Percentiles rank a stretch among this genome's conserved stretches.
Conservation (phyloP, 1,140 invertebrate genomes). For the Zaprionus nigranus region DNA sequence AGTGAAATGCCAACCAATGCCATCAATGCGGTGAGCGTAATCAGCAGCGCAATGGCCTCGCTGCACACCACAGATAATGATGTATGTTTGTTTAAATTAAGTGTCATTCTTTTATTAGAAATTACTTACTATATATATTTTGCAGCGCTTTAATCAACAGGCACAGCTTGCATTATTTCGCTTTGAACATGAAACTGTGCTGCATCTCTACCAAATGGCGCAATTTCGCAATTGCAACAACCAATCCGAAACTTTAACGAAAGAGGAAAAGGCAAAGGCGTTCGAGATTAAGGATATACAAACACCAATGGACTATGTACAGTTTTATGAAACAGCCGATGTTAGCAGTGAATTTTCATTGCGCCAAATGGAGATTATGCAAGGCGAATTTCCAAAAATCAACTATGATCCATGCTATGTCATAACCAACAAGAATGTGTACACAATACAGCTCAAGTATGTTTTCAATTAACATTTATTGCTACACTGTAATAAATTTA, state of each 20-base stretch:
- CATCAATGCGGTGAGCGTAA: constrained; percentile 79
- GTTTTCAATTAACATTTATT: neutral
- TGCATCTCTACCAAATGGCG: constrained; percentile 81
- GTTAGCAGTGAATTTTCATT: constrained; percentile 68
- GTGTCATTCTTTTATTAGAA: too few species aligned
- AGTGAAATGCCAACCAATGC: constrained; percentile 74
- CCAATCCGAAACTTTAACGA: constrained; percentile 67
- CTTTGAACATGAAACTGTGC: constrained; percentile 85
- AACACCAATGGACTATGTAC: constrained; percentile 79
- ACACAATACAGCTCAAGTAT: constrained; percentile 88
- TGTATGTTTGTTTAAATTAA: constrained; percentile 45
- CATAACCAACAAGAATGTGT: constrained; percentile 89
- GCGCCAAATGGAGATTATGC: constrained; percentile 81
- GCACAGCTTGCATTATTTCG: constrained; percentile 86
- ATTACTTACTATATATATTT: constrained; percentile 32
- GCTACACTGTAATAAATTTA: neutral
- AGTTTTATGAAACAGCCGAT: constrained; percentile 75
- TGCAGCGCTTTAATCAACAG: constrained; percentile 86
- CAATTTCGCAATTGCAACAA: constrained; percentile 58
- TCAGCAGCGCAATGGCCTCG: constrained; percentile 82
- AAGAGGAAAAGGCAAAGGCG: constrained; percentile 85
- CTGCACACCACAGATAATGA: constrained; percentile 74
- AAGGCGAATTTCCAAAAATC: constrained; percentile 78
- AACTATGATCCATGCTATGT: constrained; percentile 89
- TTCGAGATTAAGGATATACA: constrained; percentile 84